Base-by-base conservation (phyloP, 2,113 vertebrate species). In the Epinephelus cyanopodus region DNA sequence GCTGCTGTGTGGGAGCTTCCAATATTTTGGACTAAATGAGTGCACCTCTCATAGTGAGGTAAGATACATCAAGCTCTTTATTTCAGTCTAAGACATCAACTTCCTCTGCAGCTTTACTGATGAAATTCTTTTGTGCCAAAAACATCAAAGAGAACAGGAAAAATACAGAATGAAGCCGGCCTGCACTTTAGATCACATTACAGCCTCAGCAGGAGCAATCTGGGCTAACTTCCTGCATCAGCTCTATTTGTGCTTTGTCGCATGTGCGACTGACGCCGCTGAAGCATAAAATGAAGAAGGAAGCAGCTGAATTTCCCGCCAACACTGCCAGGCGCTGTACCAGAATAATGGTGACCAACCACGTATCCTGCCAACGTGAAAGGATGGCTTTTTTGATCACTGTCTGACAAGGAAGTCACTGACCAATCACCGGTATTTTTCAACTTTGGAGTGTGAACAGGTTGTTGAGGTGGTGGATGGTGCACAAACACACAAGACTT, bases 241-340 rank as follows among this genome's bases (percentile, higher is more conserved):
- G 67, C 84, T 74, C 27, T 61, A 69, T 79, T 81, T 58, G 23
- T 73, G 74, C 39, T 54, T n/a, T 10, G 19, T 58, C 2, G 47
- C 53, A 47, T 1, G 37, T 70, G 76, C 6, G 0, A 27, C 68
- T 1, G 60, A 77, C 60, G 66, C 69, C 47, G 70, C 83, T 79
- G 78, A 83, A 23, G 79, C 80, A 72, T 72, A 60, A 83, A 78
- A 81, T 66, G 33, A 50, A 73, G 69, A 14, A 12, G 39, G 42
- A 74, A 66, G 64, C n/a, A 37, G 15, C 33, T 5, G 6, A 6
- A 37, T 37, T 37, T 37, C 33, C 33, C 33, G 1, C 33, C 6
- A 7, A 37, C 33, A 37, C 33, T 37, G 33, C 33, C 33, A 37
- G 33, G 33, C 33, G 6, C 33, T 7, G 33, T 37, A 6, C 5